Conservation (phyloP, 2,888 invertebrate genomes). For the Campoplex nolae region DNA sequence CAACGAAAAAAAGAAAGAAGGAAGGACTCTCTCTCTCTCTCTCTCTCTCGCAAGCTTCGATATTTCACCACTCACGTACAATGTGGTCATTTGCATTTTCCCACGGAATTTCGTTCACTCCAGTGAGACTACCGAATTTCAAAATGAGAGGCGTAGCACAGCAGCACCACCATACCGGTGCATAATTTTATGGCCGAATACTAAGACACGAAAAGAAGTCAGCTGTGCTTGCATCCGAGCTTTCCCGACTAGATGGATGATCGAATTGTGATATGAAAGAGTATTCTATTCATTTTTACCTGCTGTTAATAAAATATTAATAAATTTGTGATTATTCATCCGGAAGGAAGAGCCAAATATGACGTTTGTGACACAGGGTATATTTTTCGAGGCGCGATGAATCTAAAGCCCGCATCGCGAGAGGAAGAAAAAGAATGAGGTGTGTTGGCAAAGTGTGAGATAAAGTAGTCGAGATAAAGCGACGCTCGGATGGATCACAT, state of each 20-base stretch:
- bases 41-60: slow-evolving; percentile 44
- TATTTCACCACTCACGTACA: slow-evolving; percentile 59
- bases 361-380: background rate
- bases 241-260: background rate
- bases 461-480: slow-evolving; percentile 37
- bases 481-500: slow-evolving; percentile 51
- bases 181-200: no score
- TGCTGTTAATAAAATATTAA: background rate
- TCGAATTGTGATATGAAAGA: background rate
- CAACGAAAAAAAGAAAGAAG: background rate
- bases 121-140: slow-evolving; percentile 35
- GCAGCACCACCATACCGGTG: no score
- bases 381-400: slow-evolving; percentile 1
- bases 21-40: slow-evolving; percentile 14
- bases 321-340: background rate
- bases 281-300: background rate
- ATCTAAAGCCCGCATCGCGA: slow-evolving; percentile 9
- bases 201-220: slow-evolving; percentile 42
- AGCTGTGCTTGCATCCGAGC: slow-evolving; percentile 12
- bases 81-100: slow-evolving; percentile 66
- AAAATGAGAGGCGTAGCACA: slow-evolving; percentile 2
- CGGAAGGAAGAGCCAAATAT: no score
- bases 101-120: slow-evolving; percentile 60
- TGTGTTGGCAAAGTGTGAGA: slow-evolving; percentile 39
- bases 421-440: background rate